These are phyloP conservation scores for Euclidia mi DNA, from an alignment of 2,888 invertebrate species.

Conservation along the genomic window DNA sequence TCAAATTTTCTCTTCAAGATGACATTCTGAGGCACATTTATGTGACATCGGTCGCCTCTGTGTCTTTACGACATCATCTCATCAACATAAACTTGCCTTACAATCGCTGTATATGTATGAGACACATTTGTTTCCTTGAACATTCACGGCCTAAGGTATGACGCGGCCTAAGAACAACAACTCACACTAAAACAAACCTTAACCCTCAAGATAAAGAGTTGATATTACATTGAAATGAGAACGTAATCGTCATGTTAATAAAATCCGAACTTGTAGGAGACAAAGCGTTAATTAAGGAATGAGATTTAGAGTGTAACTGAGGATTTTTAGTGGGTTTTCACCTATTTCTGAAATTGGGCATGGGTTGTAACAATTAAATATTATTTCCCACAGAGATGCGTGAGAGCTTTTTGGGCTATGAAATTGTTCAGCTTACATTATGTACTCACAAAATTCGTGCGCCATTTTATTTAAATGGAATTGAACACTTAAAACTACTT, in stretches of 20 bases:
- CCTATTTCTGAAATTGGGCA: slow-evolving; percentile 35
- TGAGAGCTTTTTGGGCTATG: neutral
- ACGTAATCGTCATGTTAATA: slow-evolving; percentile 65
- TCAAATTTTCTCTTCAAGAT: slow-evolving; percentile 15
- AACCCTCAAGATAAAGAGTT: slow-evolving; percentile 15
- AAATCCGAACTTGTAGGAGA: slow-evolving; percentile 67
- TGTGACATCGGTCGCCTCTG: slow-evolving; percentile 52
- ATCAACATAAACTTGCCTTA: slow-evolving; percentile 58
- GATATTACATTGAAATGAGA: slow-evolving; percentile 9
- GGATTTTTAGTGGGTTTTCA: slow-evolving; percentile 48
- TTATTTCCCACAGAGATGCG: slow-evolving; percentile 3
- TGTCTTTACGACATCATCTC: slow-evolving; percentile 41
- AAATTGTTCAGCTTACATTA: neutral
- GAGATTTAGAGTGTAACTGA: slow-evolving; percentile 62
- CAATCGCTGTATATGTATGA: slow-evolving; percentile 69
- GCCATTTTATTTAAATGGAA: too few species aligned
- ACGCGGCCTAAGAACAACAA: slow-evolving; percentile 33
- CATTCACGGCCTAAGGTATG: slow-evolving; percentile 70
- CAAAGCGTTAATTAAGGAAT: slow-evolving; percentile 72
- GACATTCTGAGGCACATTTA: slow-evolving; percentile 31
- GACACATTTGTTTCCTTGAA: slow-evolving; percentile 75
- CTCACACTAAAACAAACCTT: slow-evolving; percentile 30
- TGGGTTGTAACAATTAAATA: slow-evolving; percentile 14
- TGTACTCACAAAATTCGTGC: too few species aligned
- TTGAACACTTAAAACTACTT: too few species aligned